These are phyloP conservation scores for Sitobion miscanthi DNA, from an alignment of 1,140 invertebrate species.

Conservation along the genomic window DNA sequence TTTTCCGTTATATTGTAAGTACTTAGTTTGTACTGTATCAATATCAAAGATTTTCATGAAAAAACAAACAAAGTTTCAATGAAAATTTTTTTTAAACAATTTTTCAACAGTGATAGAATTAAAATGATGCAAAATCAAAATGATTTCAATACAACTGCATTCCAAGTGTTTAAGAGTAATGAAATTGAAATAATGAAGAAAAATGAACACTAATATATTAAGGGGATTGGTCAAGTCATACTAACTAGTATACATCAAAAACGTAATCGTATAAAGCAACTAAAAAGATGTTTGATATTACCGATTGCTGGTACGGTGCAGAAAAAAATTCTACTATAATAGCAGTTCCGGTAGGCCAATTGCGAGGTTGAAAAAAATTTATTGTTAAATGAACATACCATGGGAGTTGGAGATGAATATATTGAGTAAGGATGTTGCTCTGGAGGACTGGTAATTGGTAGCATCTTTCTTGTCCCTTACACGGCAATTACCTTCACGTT, in stretches of 20 bases:
- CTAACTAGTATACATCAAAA: constrained; percentile 34
- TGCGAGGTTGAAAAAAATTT: constrained; percentile 54
- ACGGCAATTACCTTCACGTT: constrained; percentile 69
- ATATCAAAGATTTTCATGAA: background rate
- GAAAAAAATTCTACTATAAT: constrained; percentile 52
- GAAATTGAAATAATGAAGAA: background rate
- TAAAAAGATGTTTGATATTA: constrained; percentile 52
- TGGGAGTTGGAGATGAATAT: constrained; percentile 93
- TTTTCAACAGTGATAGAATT: background rate
- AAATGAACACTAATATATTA: constrained; percentile 16
- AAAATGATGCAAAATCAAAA: constrained; percentile 11
- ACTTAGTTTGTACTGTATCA: background rate
- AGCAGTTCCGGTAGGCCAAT: constrained; percentile 54
- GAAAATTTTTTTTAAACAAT: background rate
- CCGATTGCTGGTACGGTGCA: constrained; percentile 55
- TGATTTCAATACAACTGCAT: background rate
- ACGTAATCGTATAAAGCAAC: constrained; percentile 35
- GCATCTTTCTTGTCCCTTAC: constrained; percentile 60
- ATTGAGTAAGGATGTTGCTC: constrained; percentile 91
- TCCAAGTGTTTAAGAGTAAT: background rate
- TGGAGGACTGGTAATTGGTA: constrained; percentile 78
- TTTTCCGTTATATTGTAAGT: background rate
- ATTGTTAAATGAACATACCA: constrained; percentile 70
- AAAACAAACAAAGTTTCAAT: background rate
- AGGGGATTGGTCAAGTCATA: constrained; percentile 27